Evolutionary conservation across 2,888 invertebrate species (phyloP).

Genomic region (Dendrolimus houi): DNA sequence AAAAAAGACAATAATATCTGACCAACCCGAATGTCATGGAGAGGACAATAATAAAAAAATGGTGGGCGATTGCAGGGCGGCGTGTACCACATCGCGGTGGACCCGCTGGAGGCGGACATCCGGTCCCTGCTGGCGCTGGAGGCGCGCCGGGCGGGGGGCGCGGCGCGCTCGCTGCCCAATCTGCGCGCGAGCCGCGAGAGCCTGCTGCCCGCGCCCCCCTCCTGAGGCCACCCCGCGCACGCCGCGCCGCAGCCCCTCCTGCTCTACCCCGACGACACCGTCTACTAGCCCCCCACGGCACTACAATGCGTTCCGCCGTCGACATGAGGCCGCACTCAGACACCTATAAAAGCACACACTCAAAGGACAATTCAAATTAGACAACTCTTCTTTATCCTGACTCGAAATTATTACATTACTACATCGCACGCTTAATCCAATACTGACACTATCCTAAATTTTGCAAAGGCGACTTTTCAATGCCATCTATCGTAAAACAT

Average conservation of each 20-base stretch:
- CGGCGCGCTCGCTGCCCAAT: constrained; percentile 79
- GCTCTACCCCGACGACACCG: constrained; percentile 59
- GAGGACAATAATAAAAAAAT: no score
- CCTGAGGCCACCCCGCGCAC: constrained; percentile 14
- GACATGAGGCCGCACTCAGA: neutral
- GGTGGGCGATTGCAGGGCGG: constrained; percentile 23
- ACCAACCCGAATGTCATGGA: no score
- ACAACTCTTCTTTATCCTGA: no score
- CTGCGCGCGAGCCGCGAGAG: constrained; percentile 77
- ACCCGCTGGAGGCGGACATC: constrained; percentile 64
- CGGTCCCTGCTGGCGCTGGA: constrained; percentile 62
- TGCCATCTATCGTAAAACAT: no score
- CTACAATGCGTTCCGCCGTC: neutral
- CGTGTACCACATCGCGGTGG: constrained; percentile 68
- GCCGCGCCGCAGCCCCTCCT: constrained; percentile 23
- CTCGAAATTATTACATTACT: no score
- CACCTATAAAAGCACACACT: no score
- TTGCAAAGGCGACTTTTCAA: no score
- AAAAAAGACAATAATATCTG: no score
- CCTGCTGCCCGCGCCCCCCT: constrained; percentile 34
- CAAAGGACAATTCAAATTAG: no score
- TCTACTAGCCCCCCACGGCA: constrained; percentile 42
- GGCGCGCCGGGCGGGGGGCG: constrained; percentile 56
- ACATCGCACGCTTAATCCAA: no score
- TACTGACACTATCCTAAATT: no score